Base-by-base conservation (phyloP, 2,113 vertebrate genomes). In the Excalfactoria chinensis region DNA sequence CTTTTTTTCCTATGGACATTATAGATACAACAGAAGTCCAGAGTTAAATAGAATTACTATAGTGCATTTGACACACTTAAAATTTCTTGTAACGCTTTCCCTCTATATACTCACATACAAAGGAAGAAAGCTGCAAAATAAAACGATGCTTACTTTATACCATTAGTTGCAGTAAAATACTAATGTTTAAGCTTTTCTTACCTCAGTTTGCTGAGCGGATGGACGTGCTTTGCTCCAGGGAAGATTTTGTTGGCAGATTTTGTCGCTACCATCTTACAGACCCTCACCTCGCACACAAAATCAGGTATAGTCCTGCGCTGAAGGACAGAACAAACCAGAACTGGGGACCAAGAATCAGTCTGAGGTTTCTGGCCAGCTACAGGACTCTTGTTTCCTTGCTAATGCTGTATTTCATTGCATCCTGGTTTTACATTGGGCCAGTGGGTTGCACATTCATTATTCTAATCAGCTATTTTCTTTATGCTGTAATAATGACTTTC, bases 331-430 rank as follows among this genome's bases (percentile, higher is more conserved):
- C 18, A 0, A 49, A 22, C 60, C 96, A 72, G 1, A 80, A 74
- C 28, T 92, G 53, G 22, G 95, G 93, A 18, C 98, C 98, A 2
- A 92, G 98, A 30, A 96, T 99, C 80, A 99, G 98, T 82, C 98
- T 99, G 75, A 98, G 99, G 3, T 97, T 97, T 56, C 97, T 99
- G 95, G 99, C 98, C 80, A 99, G 98, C 97, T 99, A 99, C 97
- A 96, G 98, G 80, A 98, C 98, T 4, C 96, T 99, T 1, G 30
- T 98, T 64, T 94, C 97, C 3, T 86, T 99, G 69, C 75, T 98
- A 63, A 76, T 98, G 63, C 59, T 97, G 84, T 99, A 98, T 93
- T 72, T 97, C 26, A 7, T 98, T 6, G 98, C 98, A 20, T 97
- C 97, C 7, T 95, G 99, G 4, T 96, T 99, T 73, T 95, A 97